Percentiles rank a stretch among this genome's conserved stretches.
These are phyloP conservation scores for Crossaster papposus DNA, from an alignment of 53 echinoderm and acorn worm genomes.

Conservation along the genomic window DNA sequence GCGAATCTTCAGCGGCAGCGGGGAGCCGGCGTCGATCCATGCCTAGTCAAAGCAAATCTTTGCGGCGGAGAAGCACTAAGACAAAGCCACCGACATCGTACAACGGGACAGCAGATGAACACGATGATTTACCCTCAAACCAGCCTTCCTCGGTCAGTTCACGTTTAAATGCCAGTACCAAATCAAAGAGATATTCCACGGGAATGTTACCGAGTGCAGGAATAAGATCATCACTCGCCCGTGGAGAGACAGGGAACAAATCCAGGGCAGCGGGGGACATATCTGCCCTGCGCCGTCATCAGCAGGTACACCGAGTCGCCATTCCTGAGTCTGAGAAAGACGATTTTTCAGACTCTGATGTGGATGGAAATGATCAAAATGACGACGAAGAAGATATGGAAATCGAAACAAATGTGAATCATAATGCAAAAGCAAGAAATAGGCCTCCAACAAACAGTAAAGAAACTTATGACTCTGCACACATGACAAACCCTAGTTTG, in stretches of 20 bases:
- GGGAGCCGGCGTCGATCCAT: slow-evolving; percentile 61
- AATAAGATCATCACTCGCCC: slow-evolving; percentile 2
- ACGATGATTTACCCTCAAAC: slow-evolving; percentile 9
- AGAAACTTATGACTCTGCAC: not conserved
- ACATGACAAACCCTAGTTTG: not conserved
- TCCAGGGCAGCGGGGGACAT: not conserved
- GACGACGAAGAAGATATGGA: slow-evolving; percentile 52
- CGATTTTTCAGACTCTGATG: slow-evolving; percentile 93
- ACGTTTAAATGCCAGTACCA: slow-evolving; percentile 41
- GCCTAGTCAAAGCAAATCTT: slow-evolving; percentile 37
- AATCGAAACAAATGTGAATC: not conserved
- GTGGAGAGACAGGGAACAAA: not conserved
- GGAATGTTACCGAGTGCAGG: slow-evolving; percentile 36
- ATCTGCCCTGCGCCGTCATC: not conserved
- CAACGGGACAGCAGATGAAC: slow-evolving; percentile 45
- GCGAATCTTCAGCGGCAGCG: slow-evolving; percentile 59
- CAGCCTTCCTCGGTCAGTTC: slow-evolving; percentile 3
- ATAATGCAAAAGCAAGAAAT: slow-evolving; percentile 19
- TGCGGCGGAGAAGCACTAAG: slow-evolving; percentile 61
- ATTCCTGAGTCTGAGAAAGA: slow-evolving; percentile 31
- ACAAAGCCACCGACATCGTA: slow-evolving; percentile 19
- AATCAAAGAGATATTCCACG: slow-evolving; percentile 60
- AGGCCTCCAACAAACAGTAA: slow-evolving; percentile 22
- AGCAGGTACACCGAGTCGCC: not conserved
- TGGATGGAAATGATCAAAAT: slow-evolving; percentile 58